Percentiles rank a stretch among this genome's conserved stretches.
Evolutionary conservation across 1,140 invertebrate species (phyloP).

Genomic region (Ylistrum balloti): DNA sequence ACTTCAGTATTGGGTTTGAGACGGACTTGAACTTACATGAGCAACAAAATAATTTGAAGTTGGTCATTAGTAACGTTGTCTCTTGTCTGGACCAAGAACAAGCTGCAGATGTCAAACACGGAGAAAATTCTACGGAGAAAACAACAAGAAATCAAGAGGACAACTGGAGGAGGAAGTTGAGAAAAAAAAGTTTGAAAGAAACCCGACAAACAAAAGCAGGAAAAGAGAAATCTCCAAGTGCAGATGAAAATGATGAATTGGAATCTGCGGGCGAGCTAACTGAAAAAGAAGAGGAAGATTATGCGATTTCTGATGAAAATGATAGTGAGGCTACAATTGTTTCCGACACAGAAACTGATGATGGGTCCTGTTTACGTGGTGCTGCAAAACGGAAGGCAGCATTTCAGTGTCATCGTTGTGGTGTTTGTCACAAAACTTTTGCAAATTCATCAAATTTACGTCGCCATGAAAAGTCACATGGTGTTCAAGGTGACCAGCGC

Average conservation of each 20-base stretch:
- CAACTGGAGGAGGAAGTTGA: background rate
- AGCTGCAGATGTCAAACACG: background rate
- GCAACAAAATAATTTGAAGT: background rate
- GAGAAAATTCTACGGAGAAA: background rate
- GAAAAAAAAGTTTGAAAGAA: background rate
- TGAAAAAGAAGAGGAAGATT: background rate
- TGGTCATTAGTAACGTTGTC: background rate
- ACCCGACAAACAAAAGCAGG: background rate
- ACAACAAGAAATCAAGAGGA: background rate
- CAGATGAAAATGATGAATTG: background rate
- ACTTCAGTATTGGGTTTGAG: background rate
- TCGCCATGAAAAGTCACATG: background rate
- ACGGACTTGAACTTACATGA: background rate
- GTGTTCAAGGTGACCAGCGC: background rate
- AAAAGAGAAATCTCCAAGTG: background rate
- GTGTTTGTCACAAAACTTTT: background rate
- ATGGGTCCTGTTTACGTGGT: background rate
- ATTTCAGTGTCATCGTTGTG: background rate
- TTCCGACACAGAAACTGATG: background rate
- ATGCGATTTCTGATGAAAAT: background rate
- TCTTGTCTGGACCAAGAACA: background rate
- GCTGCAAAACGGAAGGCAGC: background rate
- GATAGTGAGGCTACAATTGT: conserved; percentile 8
- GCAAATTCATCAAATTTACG: conserved; percentile 19
- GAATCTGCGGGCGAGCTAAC: background rate